Base-by-base conservation (phyloP, 2,113 vertebrate species). In the Ammodytes marinus region DNA sequence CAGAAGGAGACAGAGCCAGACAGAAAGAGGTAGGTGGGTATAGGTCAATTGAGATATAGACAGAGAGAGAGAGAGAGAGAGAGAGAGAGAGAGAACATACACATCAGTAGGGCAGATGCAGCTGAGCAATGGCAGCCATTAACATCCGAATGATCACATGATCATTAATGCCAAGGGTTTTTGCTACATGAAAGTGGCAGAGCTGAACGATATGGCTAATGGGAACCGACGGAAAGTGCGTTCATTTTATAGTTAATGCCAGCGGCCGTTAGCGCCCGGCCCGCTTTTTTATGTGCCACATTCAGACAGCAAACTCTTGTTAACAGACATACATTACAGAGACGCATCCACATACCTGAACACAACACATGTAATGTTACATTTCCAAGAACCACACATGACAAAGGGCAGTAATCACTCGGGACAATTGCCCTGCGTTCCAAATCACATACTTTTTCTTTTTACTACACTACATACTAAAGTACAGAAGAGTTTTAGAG, bases 81-180 rank as follows among this genome's bases (percentile, higher is more conserved):
- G 75, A 90, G 77, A 90, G 42, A 87, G 74, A 88, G 84, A 92
- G 83, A 90, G 84, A 92, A 94, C 92, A 97, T 91, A 96, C 95
- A 97, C 91, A 96, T 98, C 96, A 97, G 97, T 97, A 95, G 96
- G 96, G 95, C 96, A 96, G 96, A 96, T 95, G 95, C 95, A 96
- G 91, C 95, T 94, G 85, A 94, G 95, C 90, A 93, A 71, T 95
- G 96, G 96, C 95, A 96, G 95, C 95, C 89, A 82, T 92, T 89
- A 90, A 93, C 91, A 93, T 91, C 73, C 83, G 90, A 86, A 91
- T 89, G 92, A 90, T 91, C 86, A 92, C 84, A 85, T 89, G 90
- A 79, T 92, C 89, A 85, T 91, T 88, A 89, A 86, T 77, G 87
- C 12, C 72, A 78, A 55, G 35, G 82, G 79, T 45, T 70, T 27